Base-by-base conservation (phyloP, 1,140 invertebrate genomes). In the Acromyrmex echinatior region DNA sequence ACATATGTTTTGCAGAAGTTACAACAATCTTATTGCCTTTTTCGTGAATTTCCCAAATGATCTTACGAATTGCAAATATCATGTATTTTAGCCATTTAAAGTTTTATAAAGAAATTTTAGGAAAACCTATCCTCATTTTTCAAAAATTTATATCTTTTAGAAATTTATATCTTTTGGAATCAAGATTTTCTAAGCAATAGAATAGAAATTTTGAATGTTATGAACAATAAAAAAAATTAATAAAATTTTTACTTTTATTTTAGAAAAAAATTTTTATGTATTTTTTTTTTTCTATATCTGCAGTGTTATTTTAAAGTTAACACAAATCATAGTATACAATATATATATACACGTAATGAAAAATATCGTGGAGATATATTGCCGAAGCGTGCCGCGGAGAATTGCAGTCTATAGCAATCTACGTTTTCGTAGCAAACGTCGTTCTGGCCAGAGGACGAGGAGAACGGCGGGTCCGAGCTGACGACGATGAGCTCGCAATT, bases 371-470 rank as follows among this genome's bases (percentile, higher is more conserved):
- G 12, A n/a, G 16, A 1, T 49, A 25, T 45, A 35, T 70, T 28
- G 66, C 14, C 66, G 21, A 70, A 21, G 66, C 45, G 14, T 14
- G 39, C 25, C n/a, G 12, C 12, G 25, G 12, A 35, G 12, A 76
- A 82, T 28, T 68, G 35, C 76, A 14, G 28, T 70, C 18, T 49
- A 80, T 28, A 18, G 76, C 31, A 79, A 71, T 81, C 25, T 58
- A 58, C 56, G 21, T 56, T 25, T 87, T 92, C 94, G 39, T 93
- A 97, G 97, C 97, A 97, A 97, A 97, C 97, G 12, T 97, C 97
- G 63, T 97, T 97, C 90, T 98, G 97, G 97, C 96, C 97, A 12
- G 97, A 97, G 88, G 97, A 97, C 89, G 97, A 98, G 81, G 96
- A 90, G 91, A 96, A 93, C 88, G 95, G 93, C 39, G 95, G 94